A percentile compares a stretch with the other conserved stretches of the same genome.
These are phyloP conservation scores for Yponomeuta sedellus DNA, from an alignment of 2,888 invertebrate genomes.

Conservation along the genomic window DNA sequence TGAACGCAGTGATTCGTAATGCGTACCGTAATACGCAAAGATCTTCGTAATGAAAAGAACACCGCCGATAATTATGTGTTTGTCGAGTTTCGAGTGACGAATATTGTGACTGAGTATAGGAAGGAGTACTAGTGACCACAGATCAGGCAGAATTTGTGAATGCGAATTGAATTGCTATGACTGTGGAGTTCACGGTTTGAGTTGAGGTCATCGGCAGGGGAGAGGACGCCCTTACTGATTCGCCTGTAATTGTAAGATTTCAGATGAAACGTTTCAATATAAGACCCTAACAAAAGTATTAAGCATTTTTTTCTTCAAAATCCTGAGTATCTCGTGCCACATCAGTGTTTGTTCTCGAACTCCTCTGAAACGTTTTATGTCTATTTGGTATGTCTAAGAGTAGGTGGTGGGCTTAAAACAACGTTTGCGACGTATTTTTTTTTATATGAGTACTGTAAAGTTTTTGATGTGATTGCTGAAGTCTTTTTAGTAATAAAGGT, in stretches of 20 bases:
- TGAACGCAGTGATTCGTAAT: neutral
- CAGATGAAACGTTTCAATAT: neutral
- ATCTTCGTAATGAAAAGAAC: too few relatives aligned
- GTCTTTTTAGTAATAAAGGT: neutral
- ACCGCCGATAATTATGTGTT: too few relatives aligned
- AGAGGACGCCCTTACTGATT: conserved; percentile 13
- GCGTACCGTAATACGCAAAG: neutral
- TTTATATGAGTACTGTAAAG: too few relatives aligned
- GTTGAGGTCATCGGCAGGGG: neutral
- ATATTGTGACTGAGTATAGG: neutral
- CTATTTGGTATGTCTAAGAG: neutral
- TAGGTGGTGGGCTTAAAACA: too few relatives aligned
- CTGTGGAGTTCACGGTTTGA: neutral
- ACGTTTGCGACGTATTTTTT: too few relatives aligned
- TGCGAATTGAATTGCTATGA: neutral
- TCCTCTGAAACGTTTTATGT: too few relatives aligned
- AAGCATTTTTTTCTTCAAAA: too few relatives aligned
- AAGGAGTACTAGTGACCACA: neutral
- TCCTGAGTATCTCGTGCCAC: too few relatives aligned
- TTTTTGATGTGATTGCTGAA: neutral
- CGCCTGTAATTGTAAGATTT: neutral
- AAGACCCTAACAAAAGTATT: neutral
- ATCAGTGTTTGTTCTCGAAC: too few relatives aligned
- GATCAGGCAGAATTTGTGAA: neutral
- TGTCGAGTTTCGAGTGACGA: too few relatives aligned